phyloP scores from a whole-genome alignment of 2,113 vertebrate genomes.

The Donacobius atricapilla region DNA sequence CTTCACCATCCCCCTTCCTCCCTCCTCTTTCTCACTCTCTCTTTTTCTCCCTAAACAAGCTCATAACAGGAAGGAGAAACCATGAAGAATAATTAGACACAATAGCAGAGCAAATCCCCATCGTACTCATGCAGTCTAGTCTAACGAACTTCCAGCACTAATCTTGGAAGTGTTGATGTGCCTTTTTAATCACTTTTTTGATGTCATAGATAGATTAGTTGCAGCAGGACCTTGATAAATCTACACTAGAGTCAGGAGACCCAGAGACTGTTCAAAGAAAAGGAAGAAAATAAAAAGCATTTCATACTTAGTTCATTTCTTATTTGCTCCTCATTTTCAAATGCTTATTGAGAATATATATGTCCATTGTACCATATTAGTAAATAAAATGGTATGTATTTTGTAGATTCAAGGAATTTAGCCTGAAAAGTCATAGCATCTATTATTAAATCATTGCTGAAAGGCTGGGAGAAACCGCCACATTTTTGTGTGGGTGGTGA shows the following conservation, averaged over 20 bases:
- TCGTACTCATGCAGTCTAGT: background rate
- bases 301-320: background rate
- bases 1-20: constrained; percentile 55
- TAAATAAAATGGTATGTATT: constrained; percentile 22
- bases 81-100: constrained; percentile 63
- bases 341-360: background rate
- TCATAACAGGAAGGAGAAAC: constrained; percentile 61
- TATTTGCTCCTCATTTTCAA: background rate
- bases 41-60: constrained; percentile 55
- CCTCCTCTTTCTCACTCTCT: constrained; percentile 6
- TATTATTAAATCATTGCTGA: constrained; percentile 60
- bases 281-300: background rate
- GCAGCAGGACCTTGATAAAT: constrained; percentile 30
- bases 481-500: constrained; percentile 45
- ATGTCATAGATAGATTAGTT: constrained; percentile 48
- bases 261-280: background rate
- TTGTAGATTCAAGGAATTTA: constrained; percentile 31
- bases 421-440: background rate
- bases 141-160: constrained; percentile 43
- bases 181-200: constrained; percentile 54
- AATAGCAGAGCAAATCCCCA: constrained; percentile 44
- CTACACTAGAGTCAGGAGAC: background rate
- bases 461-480: constrained; percentile 3
- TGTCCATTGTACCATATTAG: background rate
- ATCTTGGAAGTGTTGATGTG: constrained; percentile 33